A percentile compares a stretch with the other conserved stretches of the same genome.
These are phyloP conservation scores for Pipistrellus kuhlii DNA, from an alignment of 2,797 vertebrate species.

Conservation along the genomic window DNA sequence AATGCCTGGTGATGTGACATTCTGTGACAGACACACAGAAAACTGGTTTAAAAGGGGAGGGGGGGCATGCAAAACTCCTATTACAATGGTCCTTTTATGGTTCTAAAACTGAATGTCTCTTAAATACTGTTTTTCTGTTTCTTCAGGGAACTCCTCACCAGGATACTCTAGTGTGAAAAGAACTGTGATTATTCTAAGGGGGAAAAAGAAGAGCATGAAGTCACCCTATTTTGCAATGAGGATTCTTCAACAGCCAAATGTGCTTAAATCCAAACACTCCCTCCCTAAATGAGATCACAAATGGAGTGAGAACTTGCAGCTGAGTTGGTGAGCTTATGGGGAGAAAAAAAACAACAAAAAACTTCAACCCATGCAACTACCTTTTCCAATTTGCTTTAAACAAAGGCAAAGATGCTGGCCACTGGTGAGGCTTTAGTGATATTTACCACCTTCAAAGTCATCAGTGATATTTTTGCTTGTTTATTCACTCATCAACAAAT, in stretches of 20 bases:
- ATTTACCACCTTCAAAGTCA: not conserved
- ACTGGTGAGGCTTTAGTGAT: not conserved
- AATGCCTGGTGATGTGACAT: not conserved
- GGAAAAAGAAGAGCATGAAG: slow-evolving; percentile 48
- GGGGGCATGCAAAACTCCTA: not conserved
- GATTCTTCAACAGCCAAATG: slow-evolving; percentile 60
- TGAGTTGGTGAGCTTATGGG: slow-evolving; percentile 36
- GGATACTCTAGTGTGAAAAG: not conserved
- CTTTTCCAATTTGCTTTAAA: not conserved
- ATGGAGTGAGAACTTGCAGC: slow-evolving; percentile 15
- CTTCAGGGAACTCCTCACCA: not conserved
- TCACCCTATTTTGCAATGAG: slow-evolving; percentile 72
- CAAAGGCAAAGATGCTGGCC: not conserved
- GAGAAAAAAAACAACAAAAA: not conserved
- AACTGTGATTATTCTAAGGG: slow-evolving; percentile 57
- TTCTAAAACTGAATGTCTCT: not conserved
- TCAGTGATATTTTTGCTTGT: not conserved
- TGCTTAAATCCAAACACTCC: slow-evolving; percentile 70
- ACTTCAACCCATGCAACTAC: not conserved
- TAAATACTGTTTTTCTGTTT: slow-evolving; percentile 53
- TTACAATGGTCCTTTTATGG: slow-evolving; percentile 13
- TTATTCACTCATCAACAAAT: not conserved
- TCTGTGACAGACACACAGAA: not conserved
- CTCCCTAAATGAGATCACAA: slow-evolving; percentile 74
- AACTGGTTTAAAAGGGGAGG: not conserved